phyloP scores from a whole-genome alignment of 1,140 invertebrate genomes.

The Drosophila leontia region DNA sequence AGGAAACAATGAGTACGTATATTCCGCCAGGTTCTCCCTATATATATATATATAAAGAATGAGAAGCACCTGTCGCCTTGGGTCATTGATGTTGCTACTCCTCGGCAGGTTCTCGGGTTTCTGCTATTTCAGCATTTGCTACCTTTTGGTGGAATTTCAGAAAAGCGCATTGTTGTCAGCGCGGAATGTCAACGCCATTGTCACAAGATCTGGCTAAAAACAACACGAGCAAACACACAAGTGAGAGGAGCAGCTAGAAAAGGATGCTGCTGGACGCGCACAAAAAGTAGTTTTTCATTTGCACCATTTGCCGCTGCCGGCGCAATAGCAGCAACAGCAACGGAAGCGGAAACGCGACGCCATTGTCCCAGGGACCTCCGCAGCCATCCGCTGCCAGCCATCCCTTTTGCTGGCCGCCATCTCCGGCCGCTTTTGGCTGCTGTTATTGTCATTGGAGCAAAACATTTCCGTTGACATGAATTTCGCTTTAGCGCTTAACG shows the following conservation, averaged over 20 bases:
- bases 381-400: not conserved
- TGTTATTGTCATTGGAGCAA: slow-evolving; percentile 65
- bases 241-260: slow-evolving; percentile 26
- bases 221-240: slow-evolving; percentile 33
- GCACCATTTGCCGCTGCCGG: slow-evolving; percentile 54
- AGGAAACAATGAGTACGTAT: not conserved
- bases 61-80: slow-evolving; percentile 21
- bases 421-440: slow-evolving; percentile 49
- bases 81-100: slow-evolving; percentile 35
- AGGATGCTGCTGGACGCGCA: slow-evolving; percentile 38
- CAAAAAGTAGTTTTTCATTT: slow-evolving; percentile 63
- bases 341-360: slow-evolving; percentile 75
- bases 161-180: slow-evolving; percentile 61
- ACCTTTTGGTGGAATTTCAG: slow-evolving; percentile 43
- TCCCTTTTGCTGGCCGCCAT: slow-evolving; percentile 36
- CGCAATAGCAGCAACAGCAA: slow-evolving; percentile 27
- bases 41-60: not conserved
- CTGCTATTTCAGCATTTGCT: slow-evolving; percentile 42
- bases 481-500: slow-evolving; percentile 53
- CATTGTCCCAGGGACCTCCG: slow-evolving; percentile 54
- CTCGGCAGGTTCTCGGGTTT: slow-evolving; percentile 20
- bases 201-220: slow-evolving; percentile 54
- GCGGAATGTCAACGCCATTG: slow-evolving; percentile 62
- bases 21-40: too few relatives aligned
- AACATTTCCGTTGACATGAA: slow-evolving; percentile 65